These are phyloP conservation scores for Acronicta aceris DNA, from an alignment of 2,888 invertebrate species.

Conservation along the genomic window DNA sequence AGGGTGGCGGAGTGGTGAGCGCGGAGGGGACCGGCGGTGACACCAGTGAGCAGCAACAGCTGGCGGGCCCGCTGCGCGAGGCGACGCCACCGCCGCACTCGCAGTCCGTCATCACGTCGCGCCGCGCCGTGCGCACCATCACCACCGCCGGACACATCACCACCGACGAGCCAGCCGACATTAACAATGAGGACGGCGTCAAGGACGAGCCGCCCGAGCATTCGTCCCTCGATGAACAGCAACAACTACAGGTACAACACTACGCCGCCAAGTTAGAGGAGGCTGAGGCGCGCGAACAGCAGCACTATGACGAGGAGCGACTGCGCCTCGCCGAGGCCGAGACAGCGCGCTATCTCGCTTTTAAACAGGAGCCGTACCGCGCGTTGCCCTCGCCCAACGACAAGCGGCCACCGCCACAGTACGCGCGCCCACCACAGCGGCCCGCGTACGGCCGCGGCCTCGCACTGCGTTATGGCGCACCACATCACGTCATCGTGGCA, in stretches of 20 bases:
- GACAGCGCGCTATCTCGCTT: constrained; percentile 80
- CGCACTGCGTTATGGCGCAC: constrained; percentile 76
- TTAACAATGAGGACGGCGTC: constrained; percentile 73
- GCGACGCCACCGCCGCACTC: constrained; percentile 70
- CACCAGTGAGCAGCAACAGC: constrained; percentile 24
- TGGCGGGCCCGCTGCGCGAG: constrained; percentile 20
- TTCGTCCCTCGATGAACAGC: constrained; percentile 64
- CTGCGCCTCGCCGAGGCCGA: constrained; percentile 76
- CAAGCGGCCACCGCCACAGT: constrained; percentile 65
- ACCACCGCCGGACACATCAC: constrained; percentile 90
- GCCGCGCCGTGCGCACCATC: constrained; percentile 89
- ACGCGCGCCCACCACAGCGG: constrained; percentile 61
- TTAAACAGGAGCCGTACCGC: constrained; percentile 81
- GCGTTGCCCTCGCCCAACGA: constrained; percentile 63
- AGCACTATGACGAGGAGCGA: constrained; percentile 78
- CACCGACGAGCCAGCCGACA: constrained; percentile 63
- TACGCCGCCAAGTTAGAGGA: constrained; percentile 71
- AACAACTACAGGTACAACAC: constrained; percentile 65
- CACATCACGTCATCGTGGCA: constrained; percentile 77
- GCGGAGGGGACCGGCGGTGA: constrained; percentile 15
- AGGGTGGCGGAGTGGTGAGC: constrained; percentile 15
- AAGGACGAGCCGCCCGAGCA: constrained; percentile 81
- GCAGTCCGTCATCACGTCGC: constrained; percentile 89
- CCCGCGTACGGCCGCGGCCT: constrained; percentile 69
- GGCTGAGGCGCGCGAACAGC: constrained; percentile 61